Base-by-base conservation (phyloP, 2,797 vertebrate genomes). In the Tragelaphus oryx region DNA sequence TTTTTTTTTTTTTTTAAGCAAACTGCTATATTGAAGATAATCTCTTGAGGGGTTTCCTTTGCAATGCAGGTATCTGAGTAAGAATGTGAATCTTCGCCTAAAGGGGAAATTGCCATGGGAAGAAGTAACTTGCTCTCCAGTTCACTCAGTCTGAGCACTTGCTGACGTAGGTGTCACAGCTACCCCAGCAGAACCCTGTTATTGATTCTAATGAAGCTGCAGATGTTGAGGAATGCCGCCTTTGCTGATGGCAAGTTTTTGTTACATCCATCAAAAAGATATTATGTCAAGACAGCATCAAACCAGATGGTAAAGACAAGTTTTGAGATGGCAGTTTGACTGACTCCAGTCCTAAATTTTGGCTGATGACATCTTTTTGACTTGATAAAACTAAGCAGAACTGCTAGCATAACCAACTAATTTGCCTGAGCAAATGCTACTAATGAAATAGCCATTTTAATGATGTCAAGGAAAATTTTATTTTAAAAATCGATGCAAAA, bases 281-380 rank as follows among this genome's bases (percentile, higher is more conserved):
- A 93, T 52, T 41, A 94, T 89, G 94, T 94, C 94, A 98, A 94
- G 93, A 96, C 97, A n/a, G 18, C 91, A 95, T 96, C 96, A 96
- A 94, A 30, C 41, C 96, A 96, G 96, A 95, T 87, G 88, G 54
- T 59, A 95, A 97, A 93, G 89, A 81, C 59, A 12, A 96, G 74
- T 87, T 97, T 95, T 41, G 78, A 37, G 76, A 89, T 92, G 20
- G 81, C 62, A 96, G 71, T 85, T 71, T 95, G 46, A 96, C 54
- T 60, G 94, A 90, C 54, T 41, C 4, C 52, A 91, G 91, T 30
- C 50, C 83, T 97, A 91, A 91, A 96, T 97, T 94, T 97, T 89
- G 88, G 93, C 95, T 92, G 87, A 94, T 78, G 86, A 89, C 2
- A 50, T 97, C 92, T 91, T 78, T 81, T 97, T 96, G 59, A 85